Evolutionary conservation across 2,113 vertebrate genomes (phyloP), one percentile per base, ranked within the genome.

Genomic region (Artemisiospiza belli): DNA sequence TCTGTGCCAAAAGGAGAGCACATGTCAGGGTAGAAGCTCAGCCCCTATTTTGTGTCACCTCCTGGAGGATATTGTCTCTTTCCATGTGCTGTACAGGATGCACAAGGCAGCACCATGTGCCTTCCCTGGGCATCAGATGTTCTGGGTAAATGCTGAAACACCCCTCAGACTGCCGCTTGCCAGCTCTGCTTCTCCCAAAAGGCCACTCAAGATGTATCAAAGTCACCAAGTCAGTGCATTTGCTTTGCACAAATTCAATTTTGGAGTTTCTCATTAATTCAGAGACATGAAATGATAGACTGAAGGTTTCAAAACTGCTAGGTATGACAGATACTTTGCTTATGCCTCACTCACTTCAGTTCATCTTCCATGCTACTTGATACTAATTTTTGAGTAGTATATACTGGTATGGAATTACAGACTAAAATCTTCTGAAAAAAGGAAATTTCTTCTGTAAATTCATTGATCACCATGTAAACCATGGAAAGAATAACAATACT

Each of bases 161-260:
- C 10, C 6, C 9, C 20, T 57, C 76, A 89, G 66, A 66, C 27
- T 63, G 46, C 20, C 2, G 0, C 33, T 58, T 86, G 30, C 10
- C 28, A 47, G 35, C 19, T 51, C 83, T 73, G 51, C 35, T 88
- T 86, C 43, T 74, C 64, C 33, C 17, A 4, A 46, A 57, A 84
- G 57, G n/a, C 58, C 51, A 43, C 54, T 81, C 79, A 70, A 86
- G 64, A 39, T 35, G 28, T 25, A 74, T 77, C 89, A 70, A 88
- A 86, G 76, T 47, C 76, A 93, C 43, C 51, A 58, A 84, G 25
- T 83, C 64, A 49, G 52, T 47, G 57, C 8, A 81, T 83, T 83
- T 92, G 39, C 75, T 94, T 80, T 59, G 33, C 46, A 83, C 61
- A 79, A 77, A 86, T 90, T 86, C 37, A 59, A 4, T 93, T 87